Evolutionary conservation across 2,113 vertebrate species (phyloP).

Genomic region (Erpornis zantholeuca): DNA sequence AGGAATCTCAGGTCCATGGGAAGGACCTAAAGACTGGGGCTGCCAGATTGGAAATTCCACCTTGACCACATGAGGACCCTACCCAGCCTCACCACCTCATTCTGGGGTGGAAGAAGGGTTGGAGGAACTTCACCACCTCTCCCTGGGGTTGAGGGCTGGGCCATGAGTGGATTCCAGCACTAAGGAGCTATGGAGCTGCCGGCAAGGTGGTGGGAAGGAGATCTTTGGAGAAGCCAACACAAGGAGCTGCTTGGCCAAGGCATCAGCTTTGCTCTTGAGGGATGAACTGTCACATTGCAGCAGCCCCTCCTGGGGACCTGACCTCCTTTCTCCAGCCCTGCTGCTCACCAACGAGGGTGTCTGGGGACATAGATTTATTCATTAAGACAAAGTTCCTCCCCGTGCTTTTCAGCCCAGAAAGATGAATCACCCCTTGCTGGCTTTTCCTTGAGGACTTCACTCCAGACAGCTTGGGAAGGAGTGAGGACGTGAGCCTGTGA

Average conservation of each 20-base stretch:
- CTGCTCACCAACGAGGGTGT: fast-evolving
- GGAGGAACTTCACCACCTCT: neutral
- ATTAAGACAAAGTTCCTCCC: neutral
- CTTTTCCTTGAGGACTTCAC: neutral
- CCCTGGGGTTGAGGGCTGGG: neutral
- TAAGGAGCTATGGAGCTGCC: neutral
- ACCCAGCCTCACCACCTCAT: neutral
- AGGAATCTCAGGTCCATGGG: neutral
- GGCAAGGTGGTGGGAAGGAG: neutral
- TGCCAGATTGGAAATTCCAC: neutral
- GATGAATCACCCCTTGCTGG: neutral
- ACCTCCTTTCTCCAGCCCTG: neutral
- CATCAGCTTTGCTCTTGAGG: neutral
- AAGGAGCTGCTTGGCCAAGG: neutral
- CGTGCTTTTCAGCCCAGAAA: neutral
- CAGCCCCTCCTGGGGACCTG: neutral
- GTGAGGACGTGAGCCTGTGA: neutral
- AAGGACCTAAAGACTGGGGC: fast-evolving
- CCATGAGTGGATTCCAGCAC: neutral
- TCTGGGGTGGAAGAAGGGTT: fast-evolving
- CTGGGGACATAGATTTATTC: neutral
- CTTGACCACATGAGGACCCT: neutral
- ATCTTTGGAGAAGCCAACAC: neutral
- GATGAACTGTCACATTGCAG: neutral
- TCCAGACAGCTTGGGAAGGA: neutral